Conservation (phyloP, 2,797 vertebrate species). For the Podarcis siculus region DNA sequence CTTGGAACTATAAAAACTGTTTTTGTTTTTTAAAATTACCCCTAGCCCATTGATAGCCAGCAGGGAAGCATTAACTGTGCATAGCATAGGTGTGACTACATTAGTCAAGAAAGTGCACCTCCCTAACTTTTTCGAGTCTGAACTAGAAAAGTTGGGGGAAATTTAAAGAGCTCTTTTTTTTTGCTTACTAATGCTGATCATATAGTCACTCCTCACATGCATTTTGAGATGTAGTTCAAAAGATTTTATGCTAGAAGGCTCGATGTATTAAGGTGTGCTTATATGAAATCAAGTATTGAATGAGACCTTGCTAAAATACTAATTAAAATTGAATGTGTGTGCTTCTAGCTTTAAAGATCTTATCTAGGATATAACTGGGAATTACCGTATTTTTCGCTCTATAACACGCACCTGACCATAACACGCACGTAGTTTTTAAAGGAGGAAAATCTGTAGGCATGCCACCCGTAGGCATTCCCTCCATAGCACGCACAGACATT, state of each 20-base stretch:
- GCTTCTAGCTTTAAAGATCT: conserved; percentile 11
- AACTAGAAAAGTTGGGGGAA: background rate
- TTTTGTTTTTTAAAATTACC: background rate
- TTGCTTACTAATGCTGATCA: background rate
- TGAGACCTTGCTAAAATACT: background rate
- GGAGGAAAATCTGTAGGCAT: too few relatives aligned
- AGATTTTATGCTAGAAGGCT: background rate
- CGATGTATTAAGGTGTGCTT: background rate
- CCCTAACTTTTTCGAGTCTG: background rate
- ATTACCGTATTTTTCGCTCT: too few relatives aligned
- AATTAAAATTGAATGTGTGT: background rate
- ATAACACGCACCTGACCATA: too few relatives aligned
- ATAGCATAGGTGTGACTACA: background rate
- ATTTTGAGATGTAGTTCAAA: background rate
- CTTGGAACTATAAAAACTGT: background rate
- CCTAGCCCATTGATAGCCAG: background rate
- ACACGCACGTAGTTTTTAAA: too few relatives aligned
- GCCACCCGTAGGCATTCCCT: too few relatives aligned
- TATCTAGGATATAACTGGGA: background rate
- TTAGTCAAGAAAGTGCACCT: background rate
- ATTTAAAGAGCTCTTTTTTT: background rate
- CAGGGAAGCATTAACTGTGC: background rate
- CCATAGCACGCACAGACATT: too few relatives aligned
- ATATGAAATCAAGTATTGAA: background rate
- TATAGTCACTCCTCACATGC: background rate